Evolutionary conservation across 2,888 invertebrate genomes (phyloP), one percentile per base, ranked within the genome.

Genomic region (Melanostoma mellinum): DNA sequence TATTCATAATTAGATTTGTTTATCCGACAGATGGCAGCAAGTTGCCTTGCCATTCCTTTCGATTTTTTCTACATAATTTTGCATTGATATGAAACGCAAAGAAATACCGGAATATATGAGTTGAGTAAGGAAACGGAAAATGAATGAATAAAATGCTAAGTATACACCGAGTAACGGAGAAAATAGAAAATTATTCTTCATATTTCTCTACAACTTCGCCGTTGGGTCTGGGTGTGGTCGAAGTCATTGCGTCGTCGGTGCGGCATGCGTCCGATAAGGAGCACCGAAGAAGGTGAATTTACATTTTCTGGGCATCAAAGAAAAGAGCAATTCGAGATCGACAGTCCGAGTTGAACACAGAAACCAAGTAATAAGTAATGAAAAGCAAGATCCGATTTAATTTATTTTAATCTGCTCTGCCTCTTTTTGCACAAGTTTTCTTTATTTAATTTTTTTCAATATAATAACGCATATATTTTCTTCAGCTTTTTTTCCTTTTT

Each of bases 1-100:
- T 82, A 82, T 77, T 82, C 82, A 82, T 78, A 82, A 82, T 82
- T 82, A 82, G 82, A 82, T 82, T 82, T 82, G 78, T 82, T 77
- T 78, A 78, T 73, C 73, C 78, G 82, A 69, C 82, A 74, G 82
- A 82, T 69, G 82, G 80, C 58, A 77, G 68, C 78, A 58, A 77
- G 53, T 73, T 68, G 63, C 40, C 52, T 69, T 33, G 55, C 36
- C 20, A 32, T 58, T 65, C 20, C 20, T 20, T 20, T 20, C 20
- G 20, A 1, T 20, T 20, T 67, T 40, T 33, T 71, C 36, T 56
- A 50, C 71, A 48, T 55, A 36, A 35, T 42, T 65, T 52, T 56
- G 50, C 52, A 60, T 50, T 50, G 52, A 52, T 61, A 60, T 48
- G 6, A 48, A 61, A 63, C 10, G 63, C 6, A 35, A 35, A 78